Evolutionary conservation across 2,113 vertebrate genomes (phyloP), one percentile per base, ranked within the genome.

Genomic region (Cebidichthys violaceus): DNA sequence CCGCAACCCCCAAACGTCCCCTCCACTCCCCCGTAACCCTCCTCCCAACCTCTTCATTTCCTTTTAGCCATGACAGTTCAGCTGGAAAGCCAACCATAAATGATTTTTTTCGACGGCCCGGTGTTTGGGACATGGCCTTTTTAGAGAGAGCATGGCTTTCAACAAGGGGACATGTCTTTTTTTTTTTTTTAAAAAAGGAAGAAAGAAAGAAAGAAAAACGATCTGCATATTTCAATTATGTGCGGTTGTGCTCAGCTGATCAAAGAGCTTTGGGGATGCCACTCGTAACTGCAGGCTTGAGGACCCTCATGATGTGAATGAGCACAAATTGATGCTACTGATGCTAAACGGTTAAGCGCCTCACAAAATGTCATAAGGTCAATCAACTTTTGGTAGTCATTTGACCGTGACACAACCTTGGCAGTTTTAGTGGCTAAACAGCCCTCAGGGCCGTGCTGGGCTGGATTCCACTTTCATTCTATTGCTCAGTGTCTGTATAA

Each of bases 61-160:
- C 92, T 92, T 94, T 94, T 86, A 93, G 84, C 84, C 87, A 90
- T 90, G 92, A 86, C 93, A 94, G 92, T 92, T 95, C 92, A 95
- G 92, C 92, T 95, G 95, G 92, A 94, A 94, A 94, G 88, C 90
- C 90, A 90, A 92, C 89, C 93, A 90, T 93, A 95, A 93, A 92
- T 94, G 84, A 92, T 94, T 75, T 93, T 93, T 86, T 86, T 77
- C 11, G 77, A 85, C 86, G 84, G 87, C 81, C 73, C 85, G 69
- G 88, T 90, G 86, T 92, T 87, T 69, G 90, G 86, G 86, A 92
- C 89, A 85, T 66, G 79, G 78, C 77, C 88, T 92, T 82, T 85
- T 75, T 62, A 22, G 60, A 78, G 83, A 90, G 79, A 35, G 78
- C 68, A 60, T 35, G 50, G 91, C 91, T 84, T 88, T 87, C 45